Percentiles rank a stretch among this genome's conserved stretches.
phyloP scores from a whole-genome alignment of 2,888 invertebrate genomes.

The Rhaphigaster nebulosa region DNA sequence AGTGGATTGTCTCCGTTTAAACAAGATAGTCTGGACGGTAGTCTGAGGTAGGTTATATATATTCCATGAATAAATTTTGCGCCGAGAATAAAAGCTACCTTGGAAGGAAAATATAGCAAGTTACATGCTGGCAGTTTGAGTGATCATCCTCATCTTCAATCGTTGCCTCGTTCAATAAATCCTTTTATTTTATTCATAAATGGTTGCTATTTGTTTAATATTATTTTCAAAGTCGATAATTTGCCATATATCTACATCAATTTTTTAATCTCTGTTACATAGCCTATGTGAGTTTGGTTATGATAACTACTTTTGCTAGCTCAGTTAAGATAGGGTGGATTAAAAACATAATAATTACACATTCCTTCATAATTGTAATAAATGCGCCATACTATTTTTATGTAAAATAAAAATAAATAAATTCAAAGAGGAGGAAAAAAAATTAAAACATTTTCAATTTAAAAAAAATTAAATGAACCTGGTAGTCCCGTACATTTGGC shows the following conservation, averaged over 20 bases:
- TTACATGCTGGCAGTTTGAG: background rate
- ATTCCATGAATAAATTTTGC: constrained; percentile 49
- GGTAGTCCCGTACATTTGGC: too few species aligned
- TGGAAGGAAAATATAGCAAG: constrained; percentile 3
- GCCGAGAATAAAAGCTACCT: constrained; percentile 9
- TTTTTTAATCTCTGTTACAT: background rate
- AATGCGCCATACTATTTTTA: too few species aligned
- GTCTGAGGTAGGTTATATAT: background rate
- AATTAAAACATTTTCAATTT: too few species aligned
- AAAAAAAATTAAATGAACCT: too few species aligned
- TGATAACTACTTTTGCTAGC: too few species aligned
- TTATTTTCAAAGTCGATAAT: background rate
- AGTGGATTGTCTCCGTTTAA: constrained; percentile 34
- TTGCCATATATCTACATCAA: background rate
- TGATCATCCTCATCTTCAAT: background rate
- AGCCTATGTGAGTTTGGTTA: too few species aligned
- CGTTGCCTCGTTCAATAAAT: background rate
- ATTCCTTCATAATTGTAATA: too few species aligned
- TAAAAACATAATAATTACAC: too few species aligned
- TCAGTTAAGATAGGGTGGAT: too few species aligned
- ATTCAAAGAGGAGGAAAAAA: too few species aligned
- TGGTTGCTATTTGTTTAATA: background rate
- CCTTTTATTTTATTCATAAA: background rate
- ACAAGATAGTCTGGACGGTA: constrained; percentile 16
- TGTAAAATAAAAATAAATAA: too few species aligned